phyloP scores from a whole-genome alignment of 2,113 vertebrate genomes.

The Malurus melanocephalus region DNA sequence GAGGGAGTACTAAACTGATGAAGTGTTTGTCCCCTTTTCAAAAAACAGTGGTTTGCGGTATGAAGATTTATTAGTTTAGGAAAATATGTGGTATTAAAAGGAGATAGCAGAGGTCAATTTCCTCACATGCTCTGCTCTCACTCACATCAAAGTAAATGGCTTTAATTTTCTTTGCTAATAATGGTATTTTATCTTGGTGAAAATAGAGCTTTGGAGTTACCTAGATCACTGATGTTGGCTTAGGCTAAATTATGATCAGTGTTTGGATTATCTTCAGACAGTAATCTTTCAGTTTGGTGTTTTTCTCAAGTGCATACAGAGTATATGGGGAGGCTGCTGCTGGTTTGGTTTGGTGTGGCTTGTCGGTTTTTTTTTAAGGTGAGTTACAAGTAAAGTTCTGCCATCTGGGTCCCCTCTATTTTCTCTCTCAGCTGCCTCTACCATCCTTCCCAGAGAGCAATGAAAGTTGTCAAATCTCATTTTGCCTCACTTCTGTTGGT shows the following conservation, averaged over 20 bases:
- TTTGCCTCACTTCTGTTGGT: not conserved
- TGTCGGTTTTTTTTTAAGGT: not conserved
- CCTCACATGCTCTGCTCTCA: not conserved
- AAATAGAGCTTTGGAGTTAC: not conserved
- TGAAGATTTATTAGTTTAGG: not conserved
- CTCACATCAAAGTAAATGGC: not conserved
- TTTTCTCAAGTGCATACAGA: not conserved
- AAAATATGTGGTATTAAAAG: not conserved
- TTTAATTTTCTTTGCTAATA: slow-evolving; percentile 1
- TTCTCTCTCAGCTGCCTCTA: not conserved
- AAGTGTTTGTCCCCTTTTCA: not conserved
- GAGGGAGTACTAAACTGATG: not conserved
- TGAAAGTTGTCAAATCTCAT: not conserved
- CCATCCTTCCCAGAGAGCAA: not conserved
- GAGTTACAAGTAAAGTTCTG: not conserved
- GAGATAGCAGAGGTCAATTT: not conserved
- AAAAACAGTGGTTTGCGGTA: not conserved
- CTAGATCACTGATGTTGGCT: not conserved
- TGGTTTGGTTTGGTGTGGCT: not conserved
- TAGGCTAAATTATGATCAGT: not conserved
- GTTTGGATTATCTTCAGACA: not conserved
- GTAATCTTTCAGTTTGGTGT: not conserved
- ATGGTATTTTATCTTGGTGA: not conserved
- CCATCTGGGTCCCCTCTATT: not conserved
- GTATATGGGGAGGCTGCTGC: not conserved